Percentiles rank a stretch among this genome's conserved stretches.
Evolutionary conservation across 2,888 invertebrate genomes (phyloP).

Genomic region (Bhutanitis thaidina): DNA sequence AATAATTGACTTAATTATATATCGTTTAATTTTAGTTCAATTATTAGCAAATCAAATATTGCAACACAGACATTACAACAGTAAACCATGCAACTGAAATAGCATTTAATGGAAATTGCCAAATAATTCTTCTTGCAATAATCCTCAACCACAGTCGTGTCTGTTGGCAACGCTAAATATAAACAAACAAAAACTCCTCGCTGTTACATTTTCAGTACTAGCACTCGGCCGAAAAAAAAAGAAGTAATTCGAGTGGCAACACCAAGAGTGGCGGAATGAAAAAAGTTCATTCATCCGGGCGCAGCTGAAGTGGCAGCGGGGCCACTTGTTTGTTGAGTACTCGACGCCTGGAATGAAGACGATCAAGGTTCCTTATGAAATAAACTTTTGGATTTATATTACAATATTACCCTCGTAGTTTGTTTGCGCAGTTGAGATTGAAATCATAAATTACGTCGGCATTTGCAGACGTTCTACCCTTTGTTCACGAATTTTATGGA

Average conservation of each 20-base stretch:
- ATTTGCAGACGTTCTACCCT: no score
- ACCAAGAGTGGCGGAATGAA: constrained; percentile 39
- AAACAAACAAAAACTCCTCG: constrained; percentile 7
- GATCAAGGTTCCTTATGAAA: constrained; percentile 4
- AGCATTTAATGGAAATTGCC: constrained; percentile 7
- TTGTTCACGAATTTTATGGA: no score
- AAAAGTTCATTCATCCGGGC: constrained; percentile 42
- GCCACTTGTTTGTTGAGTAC: constrained; percentile 17
- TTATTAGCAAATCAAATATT: no score
- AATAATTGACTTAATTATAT: no score
- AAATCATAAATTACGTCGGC: no score
- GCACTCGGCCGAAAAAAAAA: constrained; percentile 23
- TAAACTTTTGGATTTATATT: constrained; percentile 11
- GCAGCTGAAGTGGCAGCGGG: constrained; percentile 23
- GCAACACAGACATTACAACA: no score
- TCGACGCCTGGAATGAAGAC: constrained; percentile 15
- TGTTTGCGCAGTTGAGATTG: not conserved
- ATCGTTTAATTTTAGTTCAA: no score
- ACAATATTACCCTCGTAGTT: not conserved
- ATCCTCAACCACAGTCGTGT: not conserved
- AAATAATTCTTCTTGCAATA: not conserved
- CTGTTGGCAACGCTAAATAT: not conserved
- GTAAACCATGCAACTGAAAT: no score
- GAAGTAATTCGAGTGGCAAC: constrained; percentile 30
- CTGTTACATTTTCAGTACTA: constrained; percentile 23